Evolutionary conservation across 2,113 vertebrate genomes (phyloP), one percentile per base, ranked within the genome.

Genomic region (Lepus americanus): DNA sequence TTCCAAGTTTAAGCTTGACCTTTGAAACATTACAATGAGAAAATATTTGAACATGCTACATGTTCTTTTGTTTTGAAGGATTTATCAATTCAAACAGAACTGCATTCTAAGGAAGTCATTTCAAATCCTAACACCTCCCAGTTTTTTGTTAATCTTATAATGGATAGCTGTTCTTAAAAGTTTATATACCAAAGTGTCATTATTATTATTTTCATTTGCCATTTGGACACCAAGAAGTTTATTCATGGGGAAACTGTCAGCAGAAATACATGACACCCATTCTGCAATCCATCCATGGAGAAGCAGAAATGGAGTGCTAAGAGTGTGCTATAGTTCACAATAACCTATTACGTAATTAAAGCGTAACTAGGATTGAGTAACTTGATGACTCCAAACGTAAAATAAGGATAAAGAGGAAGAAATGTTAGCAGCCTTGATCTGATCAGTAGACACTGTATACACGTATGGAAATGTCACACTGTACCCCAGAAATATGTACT

Each of bases 11-110:
- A 92, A 96, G 87, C 94, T 98, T 98, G 96, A 98, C 97, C 95
- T 98, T 96, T 95, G 94, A 98, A 98, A 97, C 79, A 97, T 97
- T 98, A 97, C 92, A 97, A 97, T 98, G 94, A 92, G 87, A 97
- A 90, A 94, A 84, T 96, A 93, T 67, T 94, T 36, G 67, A 74
- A 87, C 90, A 44, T 23, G 44, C 5, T 55, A 77, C 80, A 90
- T 92, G 73, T 89, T 96, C 96, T 97, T 94, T 92, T 55, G 67
- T 89, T 78, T 87, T 59, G 92, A 17, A 85, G 27, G 55, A 95
- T 67, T 96, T 95, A 89, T 96, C 96, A 94, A 97, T 98, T 97
- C 92, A 96, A 90, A 92, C 22, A 53, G 20, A 97, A 97, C 97
- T 88, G 95, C 88, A 94, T 95, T 72, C 63, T 84, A 81, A 79